Conservation (phyloP, 2,113 vertebrate species). For the Triplophysa tibetana region DNA sequence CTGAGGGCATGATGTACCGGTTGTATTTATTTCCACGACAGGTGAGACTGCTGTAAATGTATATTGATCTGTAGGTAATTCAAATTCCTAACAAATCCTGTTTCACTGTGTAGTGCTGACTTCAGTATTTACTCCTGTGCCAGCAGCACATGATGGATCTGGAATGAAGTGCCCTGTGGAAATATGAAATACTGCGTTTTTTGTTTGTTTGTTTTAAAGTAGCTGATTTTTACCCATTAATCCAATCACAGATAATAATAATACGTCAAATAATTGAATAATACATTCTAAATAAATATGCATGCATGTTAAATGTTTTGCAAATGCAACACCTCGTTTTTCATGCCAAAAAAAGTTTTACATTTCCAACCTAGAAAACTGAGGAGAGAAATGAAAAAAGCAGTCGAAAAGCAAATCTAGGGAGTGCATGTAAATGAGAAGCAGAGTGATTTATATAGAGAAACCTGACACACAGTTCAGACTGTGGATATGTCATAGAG, state of each 20-base stretch:
- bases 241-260: not conserved
- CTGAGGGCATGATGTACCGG: not conserved
- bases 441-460: not conserved
- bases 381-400: not conserved
- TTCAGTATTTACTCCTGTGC: slow-evolving; percentile 59
- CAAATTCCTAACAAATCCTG: slow-evolving; percentile 31
- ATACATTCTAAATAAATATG: not conserved
- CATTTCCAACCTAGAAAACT: no score
- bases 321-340: not conserved
- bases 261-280: not conserved
- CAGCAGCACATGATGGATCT: slow-evolving; percentile 39
- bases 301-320: not conserved
- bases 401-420: not conserved
- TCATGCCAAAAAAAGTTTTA: not conserved
- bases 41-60: not conserved
- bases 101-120: slow-evolving; percentile 41
- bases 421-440: not conserved
- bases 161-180: slow-evolving; percentile 5
- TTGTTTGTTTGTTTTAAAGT: not conserved
- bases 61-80: slow-evolving; percentile 54
- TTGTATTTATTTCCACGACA: slow-evolving; percentile 7
- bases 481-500: slow-evolving; percentile 17
- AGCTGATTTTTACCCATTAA: not conserved
- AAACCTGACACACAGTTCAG: slow-evolving; percentile 22
- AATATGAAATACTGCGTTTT: not conserved